These are phyloP conservation scores for Alligator sinensis DNA, from an alignment of 2,113 vertebrate genomes.

Conservation along the genomic window DNA sequence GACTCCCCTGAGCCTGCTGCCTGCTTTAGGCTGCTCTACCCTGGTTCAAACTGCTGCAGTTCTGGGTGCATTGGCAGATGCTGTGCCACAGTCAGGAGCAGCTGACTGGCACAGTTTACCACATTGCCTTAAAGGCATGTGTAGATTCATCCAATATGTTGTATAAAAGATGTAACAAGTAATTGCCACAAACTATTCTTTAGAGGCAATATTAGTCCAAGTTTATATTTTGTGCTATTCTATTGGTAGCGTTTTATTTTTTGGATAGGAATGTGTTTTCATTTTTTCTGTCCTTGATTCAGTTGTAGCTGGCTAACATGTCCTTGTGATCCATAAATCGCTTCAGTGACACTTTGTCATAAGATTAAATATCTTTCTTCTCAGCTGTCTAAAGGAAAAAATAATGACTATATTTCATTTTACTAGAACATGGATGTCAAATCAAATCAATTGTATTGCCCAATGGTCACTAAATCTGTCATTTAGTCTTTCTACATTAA, in stretches of 20 bases:
- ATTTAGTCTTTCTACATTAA: background rate
- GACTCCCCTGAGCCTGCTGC: no score
- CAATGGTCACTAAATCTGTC: constrained; percentile 49
- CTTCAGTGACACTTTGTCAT: constrained; percentile 22
- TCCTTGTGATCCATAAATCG: constrained; percentile 36
- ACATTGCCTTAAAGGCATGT: background rate
- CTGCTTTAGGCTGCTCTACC: no score
- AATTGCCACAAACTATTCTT: background rate
- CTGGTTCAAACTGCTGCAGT: no score
- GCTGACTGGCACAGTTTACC: no score
- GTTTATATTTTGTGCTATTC: background rate
- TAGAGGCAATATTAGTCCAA: background rate
- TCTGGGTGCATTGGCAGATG: no score
- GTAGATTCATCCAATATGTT: background rate
- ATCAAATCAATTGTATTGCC: constrained; percentile 55
- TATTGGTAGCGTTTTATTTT: background rate
- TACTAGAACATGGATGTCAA: constrained; percentile 38
- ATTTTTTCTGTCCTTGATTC: constrained; percentile 13
- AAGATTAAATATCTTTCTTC: constrained; percentile 29
- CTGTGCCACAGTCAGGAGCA: no score
- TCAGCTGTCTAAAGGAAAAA: constrained; percentile 27
- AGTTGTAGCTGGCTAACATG: background rate
- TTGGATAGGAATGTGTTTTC: background rate
- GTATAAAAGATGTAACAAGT: background rate
- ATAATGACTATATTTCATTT: background rate